Conservation (phyloP, 2,113 vertebrate species). For the Promerops cafer region DNA sequence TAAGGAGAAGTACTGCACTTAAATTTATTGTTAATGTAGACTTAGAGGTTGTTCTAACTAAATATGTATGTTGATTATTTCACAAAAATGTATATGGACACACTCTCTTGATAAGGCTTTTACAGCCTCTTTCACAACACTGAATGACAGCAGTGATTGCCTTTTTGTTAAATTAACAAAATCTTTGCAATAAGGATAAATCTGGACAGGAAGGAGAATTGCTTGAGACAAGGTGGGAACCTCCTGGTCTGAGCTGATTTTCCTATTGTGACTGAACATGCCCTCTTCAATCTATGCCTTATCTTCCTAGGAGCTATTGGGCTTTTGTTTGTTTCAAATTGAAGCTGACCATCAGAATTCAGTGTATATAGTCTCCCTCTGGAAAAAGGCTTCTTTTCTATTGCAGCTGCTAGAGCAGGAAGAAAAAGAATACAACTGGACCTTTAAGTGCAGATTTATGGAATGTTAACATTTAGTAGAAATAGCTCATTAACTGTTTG, state of each 20-base stretch:
- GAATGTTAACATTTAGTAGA: neutral
- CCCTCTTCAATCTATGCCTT: neutral
- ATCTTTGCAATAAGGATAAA: neutral
- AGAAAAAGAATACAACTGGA: neutral
- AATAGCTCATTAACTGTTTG: neutral
- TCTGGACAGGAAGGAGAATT: neutral
- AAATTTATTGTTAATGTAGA: neutral
- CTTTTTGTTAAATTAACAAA: neutral
- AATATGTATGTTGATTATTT: neutral
- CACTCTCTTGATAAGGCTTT: neutral
- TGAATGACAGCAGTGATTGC: neutral
- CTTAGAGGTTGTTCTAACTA: neutral
- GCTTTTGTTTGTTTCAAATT: neutral
- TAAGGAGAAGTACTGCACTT: neutral
- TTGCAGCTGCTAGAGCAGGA: neutral
- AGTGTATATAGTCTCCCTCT: neutral
- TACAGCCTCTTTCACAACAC: neutral
- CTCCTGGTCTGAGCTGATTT: neutral
- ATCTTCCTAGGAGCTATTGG: neutral
- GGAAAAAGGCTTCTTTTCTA: neutral
- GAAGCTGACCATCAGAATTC: neutral
- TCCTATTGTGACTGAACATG: neutral
- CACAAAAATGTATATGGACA: neutral
- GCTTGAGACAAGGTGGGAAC: neutral
- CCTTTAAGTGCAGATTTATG: neutral